phyloP scores from a whole-genome alignment of 2,797 vertebrate species.

The Phrynocephalus guinanensis region DNA sequence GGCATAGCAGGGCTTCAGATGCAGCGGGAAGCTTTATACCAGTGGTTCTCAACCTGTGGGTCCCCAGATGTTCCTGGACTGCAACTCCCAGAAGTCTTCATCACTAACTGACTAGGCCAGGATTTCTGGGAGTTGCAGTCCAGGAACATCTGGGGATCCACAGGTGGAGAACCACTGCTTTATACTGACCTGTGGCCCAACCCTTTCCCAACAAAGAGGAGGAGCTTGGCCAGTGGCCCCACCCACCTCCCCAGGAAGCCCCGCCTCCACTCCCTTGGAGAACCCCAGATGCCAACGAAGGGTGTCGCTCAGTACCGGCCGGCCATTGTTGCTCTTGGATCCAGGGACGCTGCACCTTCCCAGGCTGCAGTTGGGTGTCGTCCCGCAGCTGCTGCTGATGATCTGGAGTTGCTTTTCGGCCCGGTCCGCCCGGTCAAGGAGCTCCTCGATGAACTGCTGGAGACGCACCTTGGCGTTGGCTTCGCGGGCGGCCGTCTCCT shows the following conservation, averaged over 20 bases:
- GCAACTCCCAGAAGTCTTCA: no score
- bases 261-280: background rate
- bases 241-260: background rate
- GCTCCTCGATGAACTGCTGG: slow-evolving; percentile 99
- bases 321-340: slow-evolving; percentile 81
- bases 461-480: slow-evolving; percentile 96
- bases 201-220: background rate
- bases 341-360: slow-evolving; percentile 89
- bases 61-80: no score
- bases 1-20: no score
- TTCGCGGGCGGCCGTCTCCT: slow-evolving; percentile 95
- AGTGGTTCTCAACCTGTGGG: no score
- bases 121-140: no score
- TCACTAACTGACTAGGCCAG: no score
- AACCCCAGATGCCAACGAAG: background rate
- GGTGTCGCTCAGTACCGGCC: slow-evolving; percentile 75
- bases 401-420: slow-evolving; percentile 98
- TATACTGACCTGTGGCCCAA: no score
- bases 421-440: slow-evolving; percentile 94
- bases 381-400: slow-evolving; percentile 98
- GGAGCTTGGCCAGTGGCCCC: background rate
- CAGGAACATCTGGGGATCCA: no score
- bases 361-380: slow-evolving; percentile 93
- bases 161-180: no score
- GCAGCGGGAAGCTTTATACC: background rate